Base-by-base conservation (phyloP, 2,113 vertebrate genomes). In the Bostrychus sinensis region DNA sequence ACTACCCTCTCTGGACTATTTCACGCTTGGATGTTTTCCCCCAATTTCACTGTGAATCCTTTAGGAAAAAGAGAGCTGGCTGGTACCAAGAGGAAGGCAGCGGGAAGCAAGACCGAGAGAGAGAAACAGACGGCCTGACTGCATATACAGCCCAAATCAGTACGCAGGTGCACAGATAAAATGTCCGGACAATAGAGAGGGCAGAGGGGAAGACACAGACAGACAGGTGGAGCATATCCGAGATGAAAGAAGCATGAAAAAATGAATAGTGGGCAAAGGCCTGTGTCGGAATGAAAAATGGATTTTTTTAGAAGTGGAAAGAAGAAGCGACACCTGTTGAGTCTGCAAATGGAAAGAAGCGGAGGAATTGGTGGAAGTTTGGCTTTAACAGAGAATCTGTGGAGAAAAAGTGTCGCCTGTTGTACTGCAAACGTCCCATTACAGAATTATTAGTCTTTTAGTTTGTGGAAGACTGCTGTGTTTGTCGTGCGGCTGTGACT, bases 11-110 rank as follows among this genome's bases (percentile, higher is more conserved):
- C 84, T 77, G 89, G 85, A 84, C 88, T 85, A 90, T 90, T 89
- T 88, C 85, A 90, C 77, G 84, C 82, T 88, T 88, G 79, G 84
- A 83, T 88, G 85, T 86, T 81, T 86, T 78, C 77, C 73, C 79
- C 86, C 87, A 85, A 86, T 86, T 90, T 84, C 75, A 41, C 50
- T 36, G 56, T 36, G 77, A 86, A 84, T 85, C 73, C 70, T 84
- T 77, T 45, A 72, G 83, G 78, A 87, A 80, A 88, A 87, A 53
- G 66, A 58, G 6, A 59, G 72, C 8, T 20, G 32, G 70, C 62
- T 28, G 59, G 69, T 45, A 26, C 53, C 46, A 42, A 37, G 72
- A 62, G 39, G 48, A 61, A 57, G 53, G 67, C 37, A 42, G 38
- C 38, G 55, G 26, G 58, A 39, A 75, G 48, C 66, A 62, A 67